Percentiles rank a stretch among this genome's conserved stretches.
Evolutionary conservation across 2,797 vertebrate species (phyloP).

Genomic region (Lacerta viridis): DNA sequence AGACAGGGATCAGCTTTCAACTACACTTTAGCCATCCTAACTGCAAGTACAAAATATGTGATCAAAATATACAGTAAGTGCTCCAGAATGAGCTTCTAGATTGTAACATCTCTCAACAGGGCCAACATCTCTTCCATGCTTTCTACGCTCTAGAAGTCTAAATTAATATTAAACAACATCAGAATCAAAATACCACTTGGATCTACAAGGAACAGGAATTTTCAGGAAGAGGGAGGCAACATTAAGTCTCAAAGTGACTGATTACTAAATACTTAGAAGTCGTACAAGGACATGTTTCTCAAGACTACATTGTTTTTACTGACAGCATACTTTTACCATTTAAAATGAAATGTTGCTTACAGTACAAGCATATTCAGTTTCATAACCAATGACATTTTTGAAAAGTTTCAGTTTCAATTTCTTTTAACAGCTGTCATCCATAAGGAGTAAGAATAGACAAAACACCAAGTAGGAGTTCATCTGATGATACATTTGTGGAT

Average conservation of each 20-base stretch:
- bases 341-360: not conserved
- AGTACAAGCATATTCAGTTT: not conserved
- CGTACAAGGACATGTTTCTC: constrained; percentile 18
- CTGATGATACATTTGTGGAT: not conserved
- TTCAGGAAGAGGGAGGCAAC: constrained; percentile 7
- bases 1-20: not conserved
- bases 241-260: constrained; percentile 22
- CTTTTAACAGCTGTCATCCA: not conserved
- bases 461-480: not conserved
- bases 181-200: not conserved
- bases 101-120: not conserved
- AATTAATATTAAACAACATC: not conserved
- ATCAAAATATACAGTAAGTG: not conserved
- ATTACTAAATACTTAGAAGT: constrained; percentile 1
- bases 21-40: not conserved
- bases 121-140: not conserved
- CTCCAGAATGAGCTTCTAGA: not conserved
- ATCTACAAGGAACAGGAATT: constrained; percentile 24
- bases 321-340: constrained; percentile 35
- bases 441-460: not conserved
- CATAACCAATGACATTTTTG: not conserved
- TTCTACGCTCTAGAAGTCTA: not conserved
- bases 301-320: not conserved
- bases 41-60: not conserved
- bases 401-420: not conserved